Percentiles rank a stretch among this genome's conserved stretches.
Conservation (phyloP, 35 echinoderm and acorn worm genomes). For the Stichopus chloronotus region DNA sequence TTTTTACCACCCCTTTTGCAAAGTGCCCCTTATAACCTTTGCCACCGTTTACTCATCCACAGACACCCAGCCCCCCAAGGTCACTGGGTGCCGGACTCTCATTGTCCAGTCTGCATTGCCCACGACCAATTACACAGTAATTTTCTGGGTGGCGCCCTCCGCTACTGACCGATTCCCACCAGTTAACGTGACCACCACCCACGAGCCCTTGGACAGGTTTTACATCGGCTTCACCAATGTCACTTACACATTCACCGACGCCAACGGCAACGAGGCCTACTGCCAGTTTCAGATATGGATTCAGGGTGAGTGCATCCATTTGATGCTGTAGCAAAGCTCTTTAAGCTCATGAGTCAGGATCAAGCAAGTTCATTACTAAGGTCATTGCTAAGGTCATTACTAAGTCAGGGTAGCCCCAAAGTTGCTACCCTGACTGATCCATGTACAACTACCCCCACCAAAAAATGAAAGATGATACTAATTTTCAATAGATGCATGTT, state of each 20-base stretch:
- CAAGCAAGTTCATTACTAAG: too few relatives aligned
- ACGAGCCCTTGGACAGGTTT: slow-evolving; percentile 21
- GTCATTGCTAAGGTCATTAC: too few relatives aligned
- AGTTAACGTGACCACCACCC: background rate
- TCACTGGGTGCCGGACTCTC: background rate
- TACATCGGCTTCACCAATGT: slow-evolving; percentile 46
- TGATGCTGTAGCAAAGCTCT: background rate
- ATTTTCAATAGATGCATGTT: too few relatives aligned
- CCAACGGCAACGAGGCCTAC: slow-evolving; percentile 29
- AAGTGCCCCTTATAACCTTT: background rate
- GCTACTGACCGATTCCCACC: slow-evolving; percentile 25
- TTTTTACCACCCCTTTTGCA: background rate
- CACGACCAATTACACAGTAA: slow-evolving; percentile 20
- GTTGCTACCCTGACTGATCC: too few relatives aligned
- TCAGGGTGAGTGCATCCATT: slow-evolving; percentile 6
- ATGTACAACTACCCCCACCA: too few relatives aligned
- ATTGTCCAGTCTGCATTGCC: background rate
- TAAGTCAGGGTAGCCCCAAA: too few relatives aligned
- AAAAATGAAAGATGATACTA: too few relatives aligned
- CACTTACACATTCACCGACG: slow-evolving; percentile 48
- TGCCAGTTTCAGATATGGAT: slow-evolving; percentile 36
- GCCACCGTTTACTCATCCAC: background rate
- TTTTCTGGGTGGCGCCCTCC: slow-evolving; percentile 36
- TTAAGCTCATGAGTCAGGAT: background rate
- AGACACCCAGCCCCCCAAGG: slow-evolving; percentile 27